These are phyloP conservation scores for Nemapogon koenigi DNA, from an alignment of 2,888 invertebrate genomes.

Conservation along the genomic window DNA sequence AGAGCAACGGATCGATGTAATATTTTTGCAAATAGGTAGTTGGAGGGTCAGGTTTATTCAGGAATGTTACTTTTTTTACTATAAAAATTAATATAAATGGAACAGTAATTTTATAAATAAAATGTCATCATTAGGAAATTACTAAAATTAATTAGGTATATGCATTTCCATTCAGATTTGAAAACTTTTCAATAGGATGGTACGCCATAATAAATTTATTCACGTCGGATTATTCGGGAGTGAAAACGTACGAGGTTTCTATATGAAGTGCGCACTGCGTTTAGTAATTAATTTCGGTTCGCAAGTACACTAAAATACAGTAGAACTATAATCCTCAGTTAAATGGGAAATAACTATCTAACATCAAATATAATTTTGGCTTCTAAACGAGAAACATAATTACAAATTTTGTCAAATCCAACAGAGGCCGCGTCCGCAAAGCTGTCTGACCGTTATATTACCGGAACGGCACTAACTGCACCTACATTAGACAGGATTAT, in stretches of 20 bases:
- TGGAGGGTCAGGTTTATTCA: no score
- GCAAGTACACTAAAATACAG: conserved; percentile 57
- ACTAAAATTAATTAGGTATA: no score
- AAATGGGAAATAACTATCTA: conserved; percentile 56
- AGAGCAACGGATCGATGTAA: no score
- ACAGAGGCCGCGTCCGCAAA: conserved; percentile 2
- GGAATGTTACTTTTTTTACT: no score
- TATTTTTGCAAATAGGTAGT: no score
- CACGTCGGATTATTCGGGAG: conserved; percentile 17
- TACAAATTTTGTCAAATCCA: conserved; percentile 36
- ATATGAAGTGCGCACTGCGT: conserved; percentile 36
- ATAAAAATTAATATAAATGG: no score
- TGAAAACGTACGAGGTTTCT: conserved; percentile 29
- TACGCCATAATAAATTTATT: conserved; percentile 16
- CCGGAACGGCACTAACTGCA: no score
- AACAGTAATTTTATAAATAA: no score
- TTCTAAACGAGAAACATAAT: conserved; percentile 50
- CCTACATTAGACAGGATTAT: conserved; percentile 1
- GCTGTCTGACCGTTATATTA: not conserved
- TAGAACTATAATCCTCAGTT: conserved; percentile 61
- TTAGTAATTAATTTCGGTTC: conserved; percentile 61
- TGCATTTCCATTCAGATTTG: no score
- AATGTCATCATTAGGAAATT: no score
- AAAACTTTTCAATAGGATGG: conserved; percentile 5
- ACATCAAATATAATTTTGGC: conserved; percentile 56